Base-by-base conservation (phyloP, 2,797 vertebrate genomes). In the Crenuchus spilurus region DNA sequence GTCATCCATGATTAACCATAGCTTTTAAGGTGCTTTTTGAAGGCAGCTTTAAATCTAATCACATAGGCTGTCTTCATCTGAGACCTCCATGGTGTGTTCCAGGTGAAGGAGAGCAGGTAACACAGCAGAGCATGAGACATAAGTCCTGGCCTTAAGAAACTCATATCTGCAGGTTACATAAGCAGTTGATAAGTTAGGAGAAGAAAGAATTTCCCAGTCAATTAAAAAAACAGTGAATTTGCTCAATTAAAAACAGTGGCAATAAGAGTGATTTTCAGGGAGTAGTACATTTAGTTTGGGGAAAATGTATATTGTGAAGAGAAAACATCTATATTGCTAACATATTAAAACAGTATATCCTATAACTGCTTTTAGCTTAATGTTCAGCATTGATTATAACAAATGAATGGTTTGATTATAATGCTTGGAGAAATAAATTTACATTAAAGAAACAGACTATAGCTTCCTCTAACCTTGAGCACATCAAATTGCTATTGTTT, bases 71-170 rank as follows among this genome's bases (percentile, higher is more conserved):
- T 68, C 72, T 4, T 49, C 65, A 52, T 70, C 73, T 31, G 73
- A 55, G 64, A 64, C 37, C 18, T 77, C 24, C 71, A 74, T 80
- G 24, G 44, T 44, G 24, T 11, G 51, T 22, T 9, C 0, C 49
- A 80, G 70, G 46, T 77, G 74, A 64, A 42, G 4, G 44, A 73
- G 44, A 51, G 73, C 72, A 72, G 79, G 79, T 6, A 76, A 30
- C 14, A 76, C 57, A 6, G 66, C 64, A 39, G 73, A 79, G 22
- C 69, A 70, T 1, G 74, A 74, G 18, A 80, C 58, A 54, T 70
- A 72, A 6, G 42, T 61, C 42, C 77, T 74, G 31, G 18, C 65
- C 7, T 51, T 46, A 61, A 80, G 52, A 7, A 80, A 70, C 52
- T 74, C 42, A 48, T 71, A 74, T 22, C 66, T 37, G n/a, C n/a